Evolutionary conservation across 2,888 invertebrate genomes (phyloP).

Genomic region (Oscheius myriophilus): DNA sequence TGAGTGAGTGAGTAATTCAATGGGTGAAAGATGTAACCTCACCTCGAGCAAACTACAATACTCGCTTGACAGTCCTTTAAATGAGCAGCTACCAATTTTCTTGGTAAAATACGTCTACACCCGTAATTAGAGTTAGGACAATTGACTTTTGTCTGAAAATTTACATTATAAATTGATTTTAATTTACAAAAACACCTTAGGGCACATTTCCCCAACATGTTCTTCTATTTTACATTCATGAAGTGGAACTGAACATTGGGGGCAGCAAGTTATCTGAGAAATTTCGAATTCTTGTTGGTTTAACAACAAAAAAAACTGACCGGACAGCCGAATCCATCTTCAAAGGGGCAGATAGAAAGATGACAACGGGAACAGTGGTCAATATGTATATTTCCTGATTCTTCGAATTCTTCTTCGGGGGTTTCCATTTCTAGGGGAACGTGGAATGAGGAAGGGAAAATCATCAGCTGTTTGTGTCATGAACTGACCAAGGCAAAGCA

Average conservation of each 20-base stretch:
- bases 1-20: no score
- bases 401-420: background rate
- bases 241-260: conserved; percentile 15
- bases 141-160: conserved; percentile 28
- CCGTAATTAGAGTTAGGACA: conserved; percentile 39
- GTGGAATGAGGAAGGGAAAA: no score
- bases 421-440: no score
- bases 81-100: conserved; percentile 34
- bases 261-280: conserved; percentile 7
- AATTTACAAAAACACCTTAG: conserved; percentile 24
- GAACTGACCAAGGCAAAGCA: no score
- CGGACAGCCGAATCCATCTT: conserved; percentile 12
- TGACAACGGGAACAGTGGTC: conserved; percentile 22
- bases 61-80: conserved; percentile 38
- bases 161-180: background rate
- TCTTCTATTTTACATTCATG: conserved; percentile 41
- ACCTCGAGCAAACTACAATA: conserved; percentile 50
- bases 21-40: no score
- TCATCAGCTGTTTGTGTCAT: no score
- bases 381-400: conserved; percentile 12
- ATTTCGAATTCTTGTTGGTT: background rate
- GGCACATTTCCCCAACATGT: conserved; percentile 34
- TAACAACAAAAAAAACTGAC: conserved; percentile 3
- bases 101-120: conserved; percentile 32
- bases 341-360: conserved; percentile 4